Evolutionary conservation across 2,888 invertebrate species (phyloP).

Genomic region (Chalcosyrphus nemorum): DNA sequence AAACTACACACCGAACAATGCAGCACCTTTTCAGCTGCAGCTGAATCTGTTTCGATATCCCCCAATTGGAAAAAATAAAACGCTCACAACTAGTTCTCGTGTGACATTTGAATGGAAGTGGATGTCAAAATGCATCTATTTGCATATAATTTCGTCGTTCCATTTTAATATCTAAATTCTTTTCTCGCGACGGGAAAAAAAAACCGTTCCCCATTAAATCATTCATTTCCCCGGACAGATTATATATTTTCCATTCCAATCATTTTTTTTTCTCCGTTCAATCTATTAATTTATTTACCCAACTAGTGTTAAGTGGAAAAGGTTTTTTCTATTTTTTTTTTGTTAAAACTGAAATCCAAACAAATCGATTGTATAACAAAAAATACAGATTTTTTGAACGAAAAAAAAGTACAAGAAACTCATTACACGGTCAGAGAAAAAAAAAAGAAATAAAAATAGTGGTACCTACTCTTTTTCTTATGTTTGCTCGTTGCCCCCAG

Average conservation of each 20-base stretch:
- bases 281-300: too few species aligned
- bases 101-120: conserved; percentile 71
- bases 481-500: conserved; percentile 42
- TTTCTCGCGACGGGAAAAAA: conserved; percentile 1
- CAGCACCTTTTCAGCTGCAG: conserved; percentile 6
- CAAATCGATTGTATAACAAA: conserved; percentile 69
- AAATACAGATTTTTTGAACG: conserved; percentile 36
- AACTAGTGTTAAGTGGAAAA: conserved; percentile 40
- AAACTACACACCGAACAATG: not conserved
- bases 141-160: conserved; percentile 63
- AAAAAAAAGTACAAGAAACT: conserved; percentile 58
- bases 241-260: conserved; percentile 47
- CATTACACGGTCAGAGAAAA: conserved; percentile 35
- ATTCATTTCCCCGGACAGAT: conserved; percentile 19
- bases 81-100: conserved; percentile 63
- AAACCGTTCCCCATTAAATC: conserved; percentile 27
- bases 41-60: conserved; percentile 52
- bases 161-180: conserved; percentile 60
- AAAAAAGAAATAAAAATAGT: too few species aligned
- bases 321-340: conserved; percentile 21
- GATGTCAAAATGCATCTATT: conserved; percentile 72
- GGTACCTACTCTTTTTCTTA: conserved; percentile 36
- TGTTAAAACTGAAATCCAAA: conserved; percentile 41
- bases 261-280: conserved; percentile 24
- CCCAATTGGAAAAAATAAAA: conserved; percentile 60